Percentiles rank a stretch among this genome's conserved stretches.
phyloP scores from a whole-genome alignment of 1,140 invertebrate species.

The Dendroctonus valens region DNA sequence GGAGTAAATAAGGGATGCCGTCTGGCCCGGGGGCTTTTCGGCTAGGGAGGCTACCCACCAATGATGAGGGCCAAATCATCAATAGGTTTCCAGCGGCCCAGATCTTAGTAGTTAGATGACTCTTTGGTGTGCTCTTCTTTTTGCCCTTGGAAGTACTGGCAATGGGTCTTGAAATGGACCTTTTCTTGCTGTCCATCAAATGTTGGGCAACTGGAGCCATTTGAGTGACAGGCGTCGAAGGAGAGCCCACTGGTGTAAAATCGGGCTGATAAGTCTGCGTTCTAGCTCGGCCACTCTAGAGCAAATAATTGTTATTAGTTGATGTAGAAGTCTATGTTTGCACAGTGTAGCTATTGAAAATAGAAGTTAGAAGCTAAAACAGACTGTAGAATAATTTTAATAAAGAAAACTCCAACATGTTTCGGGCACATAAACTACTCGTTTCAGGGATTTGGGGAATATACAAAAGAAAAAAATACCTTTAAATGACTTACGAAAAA shows the following conservation, averaged over 20 bases:
- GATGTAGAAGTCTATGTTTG: too few species aligned
- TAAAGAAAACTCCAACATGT: too few species aligned
- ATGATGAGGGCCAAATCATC: slow-evolving; percentile 95
- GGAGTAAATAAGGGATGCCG: too few species aligned
- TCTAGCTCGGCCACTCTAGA: slow-evolving; percentile 49
- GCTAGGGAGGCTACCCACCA: too few species aligned
- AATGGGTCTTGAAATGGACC: slow-evolving; percentile 38
- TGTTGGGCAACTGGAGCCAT: slow-evolving; percentile 19
- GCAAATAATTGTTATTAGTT: slow-evolving; percentile 11
- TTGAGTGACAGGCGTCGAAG: slow-evolving; percentile 33
- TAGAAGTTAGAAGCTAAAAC: too few species aligned
- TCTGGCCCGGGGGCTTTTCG: too few species aligned
- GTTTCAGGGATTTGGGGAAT: too few species aligned
- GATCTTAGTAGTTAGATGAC: slow-evolving; percentile 70
- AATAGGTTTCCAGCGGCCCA: slow-evolving; percentile 94
- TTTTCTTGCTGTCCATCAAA: slow-evolving; percentile 44
- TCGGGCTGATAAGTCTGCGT: slow-evolving; percentile 50
- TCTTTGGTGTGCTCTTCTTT: slow-evolving; percentile 61
- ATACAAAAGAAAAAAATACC: too few species aligned
- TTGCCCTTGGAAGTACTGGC: slow-evolving; percentile 39
- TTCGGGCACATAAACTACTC: too few species aligned
- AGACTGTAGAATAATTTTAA: too few species aligned
- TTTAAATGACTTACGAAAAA: too few species aligned
- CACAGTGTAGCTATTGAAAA: too few species aligned
- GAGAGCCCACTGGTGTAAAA: slow-evolving; percentile 40